Base-by-base conservation (phyloP, 2,113 vertebrate species). In the Pangasianodon hypophthalmus region DNA sequence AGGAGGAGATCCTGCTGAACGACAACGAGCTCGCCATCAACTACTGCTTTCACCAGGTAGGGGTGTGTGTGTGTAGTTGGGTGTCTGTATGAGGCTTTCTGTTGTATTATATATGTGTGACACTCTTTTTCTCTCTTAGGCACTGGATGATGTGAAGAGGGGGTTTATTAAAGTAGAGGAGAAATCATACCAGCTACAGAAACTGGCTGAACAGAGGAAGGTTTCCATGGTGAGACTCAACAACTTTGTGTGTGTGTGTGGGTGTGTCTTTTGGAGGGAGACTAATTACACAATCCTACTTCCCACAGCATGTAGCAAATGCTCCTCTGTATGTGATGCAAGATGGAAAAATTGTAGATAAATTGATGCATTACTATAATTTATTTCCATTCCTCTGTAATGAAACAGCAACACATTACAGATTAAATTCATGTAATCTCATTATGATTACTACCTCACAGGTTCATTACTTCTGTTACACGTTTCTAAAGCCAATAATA, bases 111-210 rank as follows among this genome's bases (percentile, higher is more conserved):
- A 44, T 48, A 54, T 62, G 5, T 62, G 44, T 67, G 8, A 58
- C 56, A 84, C 14, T 73, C 9, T 79, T 77, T 90, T 84, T 89
- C 19, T 79, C 37, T 84, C 48, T 46, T 41, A 99, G 98, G 98
- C 98, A 50, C 94, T 98, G 56, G 98, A 99, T 91, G 98, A 99
- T 84, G 98, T 99, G 92, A 99, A 99, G 95, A 98, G 97, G 95
- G 98, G 98, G 92, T 97, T 98, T 93, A 98, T 99, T 94, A 99
- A 99, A 96, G 97, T 97, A 0, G 98, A 97, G 89, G 98, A 99
- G 94, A 99, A 98, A 94, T 97, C 98, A 91, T 99, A 99, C 95
- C 98, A 99, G 94, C 94, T 99, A 85, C 98, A 99, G 96, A 99
- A 98, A 92, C 96, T 99, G 69, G 97, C 97, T 44, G 98, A 99